A percentile compares a stretch with the other conserved stretches of the same genome.
These are phyloP conservation scores for Paramisgurnus dabryanus DNA, from an alignment of 2,113 vertebrate genomes.

Conservation along the genomic window DNA sequence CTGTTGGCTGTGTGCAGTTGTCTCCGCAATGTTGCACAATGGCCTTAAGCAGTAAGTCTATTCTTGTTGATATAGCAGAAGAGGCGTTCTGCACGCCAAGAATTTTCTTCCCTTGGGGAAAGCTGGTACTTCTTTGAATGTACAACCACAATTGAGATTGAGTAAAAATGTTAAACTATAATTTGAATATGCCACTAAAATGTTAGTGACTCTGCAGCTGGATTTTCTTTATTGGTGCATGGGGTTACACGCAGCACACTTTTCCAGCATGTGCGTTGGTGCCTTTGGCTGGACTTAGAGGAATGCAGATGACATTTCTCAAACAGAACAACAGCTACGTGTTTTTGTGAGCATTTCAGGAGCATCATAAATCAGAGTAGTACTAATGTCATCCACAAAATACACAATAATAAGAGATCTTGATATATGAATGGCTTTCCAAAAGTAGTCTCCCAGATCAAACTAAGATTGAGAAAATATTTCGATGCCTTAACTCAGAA, in stretches of 20 bases:
- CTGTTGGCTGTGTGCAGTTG: neutral
- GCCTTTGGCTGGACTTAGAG: neutral
- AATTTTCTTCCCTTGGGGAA: slow-evolving; percentile 22
- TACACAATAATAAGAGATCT: neutral
- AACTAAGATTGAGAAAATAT: too few species aligned
- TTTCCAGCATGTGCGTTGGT: slow-evolving; percentile 4
- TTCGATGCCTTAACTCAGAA: too few species aligned
- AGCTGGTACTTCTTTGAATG: neutral
- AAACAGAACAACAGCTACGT: slow-evolving; percentile 7
- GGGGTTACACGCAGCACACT: neutral
- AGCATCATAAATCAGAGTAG: neutral
- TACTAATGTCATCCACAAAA: too few species aligned
- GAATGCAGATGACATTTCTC: slow-evolving; percentile 17
- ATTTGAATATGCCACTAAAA: neutral
- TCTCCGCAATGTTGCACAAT: slow-evolving; percentile 28
- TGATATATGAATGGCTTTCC: too few species aligned
- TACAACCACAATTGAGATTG: neutral
- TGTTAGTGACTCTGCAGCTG: neutral
- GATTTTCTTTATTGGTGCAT: neutral
- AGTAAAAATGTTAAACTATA: neutral
- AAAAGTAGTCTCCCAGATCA: too few species aligned
- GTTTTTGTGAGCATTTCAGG: neutral
- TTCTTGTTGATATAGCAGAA: neutral
- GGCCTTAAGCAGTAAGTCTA: neutral
- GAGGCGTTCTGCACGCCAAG: neutral